Evolutionary conservation across 2,113 vertebrate species (phyloP).

Genomic region (Galbula dea): DNA sequence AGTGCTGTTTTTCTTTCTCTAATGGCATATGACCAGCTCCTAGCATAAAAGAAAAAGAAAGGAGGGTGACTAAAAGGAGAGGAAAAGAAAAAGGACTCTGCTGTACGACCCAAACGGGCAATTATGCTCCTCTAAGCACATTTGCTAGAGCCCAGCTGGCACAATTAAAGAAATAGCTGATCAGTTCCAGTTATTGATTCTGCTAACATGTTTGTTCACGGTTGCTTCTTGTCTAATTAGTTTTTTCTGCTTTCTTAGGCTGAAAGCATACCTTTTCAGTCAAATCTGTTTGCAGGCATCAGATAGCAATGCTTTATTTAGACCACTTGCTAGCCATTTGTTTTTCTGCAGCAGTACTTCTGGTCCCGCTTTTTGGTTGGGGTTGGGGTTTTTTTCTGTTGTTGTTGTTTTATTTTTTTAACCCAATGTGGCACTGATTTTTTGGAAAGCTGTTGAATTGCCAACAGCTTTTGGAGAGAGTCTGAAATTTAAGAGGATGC

Average conservation of each 20-base stretch:
- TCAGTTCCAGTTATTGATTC: slow-evolving; percentile 84
- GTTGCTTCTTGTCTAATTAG: slow-evolving; percentile 82
- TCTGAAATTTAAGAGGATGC: not conserved
- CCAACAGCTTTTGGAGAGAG: slow-evolving; percentile 6
- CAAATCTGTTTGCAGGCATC: slow-evolving; percentile 71
- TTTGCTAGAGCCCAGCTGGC: slow-evolving; percentile 72
- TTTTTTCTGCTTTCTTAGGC: slow-evolving; percentile 78
- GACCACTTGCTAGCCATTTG: slow-evolving; percentile 49
- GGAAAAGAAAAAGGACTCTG: slow-evolving; percentile 52
- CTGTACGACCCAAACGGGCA: slow-evolving; percentile 54
- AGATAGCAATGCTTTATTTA: slow-evolving; percentile 61
- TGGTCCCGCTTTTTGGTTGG: not conserved
- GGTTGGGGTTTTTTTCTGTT: not conserved
- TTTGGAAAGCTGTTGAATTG: slow-evolving; percentile 45
- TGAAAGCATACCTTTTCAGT: slow-evolving; percentile 79
- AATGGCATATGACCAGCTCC: slow-evolving; percentile 58
- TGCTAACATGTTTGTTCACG: slow-evolving; percentile 81
- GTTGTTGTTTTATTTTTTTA: not conserved
- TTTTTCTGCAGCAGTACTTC: slow-evolving; percentile 43
- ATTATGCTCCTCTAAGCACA: slow-evolving; percentile 74
- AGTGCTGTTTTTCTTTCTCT: slow-evolving; percentile 58
- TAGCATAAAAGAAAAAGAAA: slow-evolving; percentile 40
- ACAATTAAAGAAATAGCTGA: slow-evolving; percentile 84
- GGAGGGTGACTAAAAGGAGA: slow-evolving; percentile 28
- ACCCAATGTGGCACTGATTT: slow-evolving; percentile 11